Evolutionary conservation across 2,113 vertebrate genomes (phyloP), one percentile per base, ranked within the genome.

Genomic region (Etheostoma spectabile): DNA sequence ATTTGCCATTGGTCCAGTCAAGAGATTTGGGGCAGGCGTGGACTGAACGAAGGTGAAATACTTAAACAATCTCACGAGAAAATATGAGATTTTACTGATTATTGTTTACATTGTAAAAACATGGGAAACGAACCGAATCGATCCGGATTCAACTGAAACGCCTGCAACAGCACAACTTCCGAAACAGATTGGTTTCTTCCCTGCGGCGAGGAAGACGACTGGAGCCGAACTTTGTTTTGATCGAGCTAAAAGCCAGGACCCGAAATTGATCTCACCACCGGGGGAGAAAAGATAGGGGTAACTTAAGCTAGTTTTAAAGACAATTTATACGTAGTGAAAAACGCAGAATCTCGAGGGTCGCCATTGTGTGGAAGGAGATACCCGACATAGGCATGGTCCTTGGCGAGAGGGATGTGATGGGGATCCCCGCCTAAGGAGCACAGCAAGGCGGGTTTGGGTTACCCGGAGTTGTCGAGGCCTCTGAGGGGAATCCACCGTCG

Each of bases 61-160:
- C 86, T 91, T 91, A 53, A 88, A 88, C 84, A 92, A 91, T 95
- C 95, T 95, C 95, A 95, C 95, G 94, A 95, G 95, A 96, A 90
- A 94, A 93, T 88, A 80, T 95, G 95, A 95, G 95, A 94, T 95
- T 89, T 95, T 93, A 87, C 88, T 80, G 92, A 95, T 95, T 95
- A 95, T 94, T 95, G 95, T 96, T 96, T 96, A 96, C 95, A 95
- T 95, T 94, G 89, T 88, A 90, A 92, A 93, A 90, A 89, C 91
- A 92, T 89, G 84, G 92, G 90, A 95, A 93, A 90, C 90, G 93
- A 95, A 95, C 93, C 94, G 91, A 95, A 95, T 94, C 92, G 94
- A 95, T 94, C 92, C 91, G 91, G 94, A 94, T 94, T 93, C 79
- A 79, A 22, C 77, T 89, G 89, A 94, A 86, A 85, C 75, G 86